These are phyloP conservation scores for Hemicentrotus pulcherrimus DNA, from an alignment of 35 echinoderm and acorn worm species.

Conservation along the genomic window DNA sequence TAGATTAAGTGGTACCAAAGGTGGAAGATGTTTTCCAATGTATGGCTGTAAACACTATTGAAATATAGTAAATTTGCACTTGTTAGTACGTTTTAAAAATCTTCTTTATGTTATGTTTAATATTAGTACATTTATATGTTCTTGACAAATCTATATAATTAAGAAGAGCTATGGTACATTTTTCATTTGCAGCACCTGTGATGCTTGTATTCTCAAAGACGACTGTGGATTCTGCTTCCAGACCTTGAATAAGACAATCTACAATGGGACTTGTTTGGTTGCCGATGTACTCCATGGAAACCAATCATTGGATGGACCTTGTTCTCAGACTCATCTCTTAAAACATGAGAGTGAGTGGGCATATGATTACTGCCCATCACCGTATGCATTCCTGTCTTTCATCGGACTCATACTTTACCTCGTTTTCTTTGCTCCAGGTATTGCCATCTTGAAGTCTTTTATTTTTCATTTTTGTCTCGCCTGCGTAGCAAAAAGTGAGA, in stretches of 20 bases:
- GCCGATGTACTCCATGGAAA: constrained; percentile 9
- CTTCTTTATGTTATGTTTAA: no score
- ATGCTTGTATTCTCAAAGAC: constrained; percentile 72
- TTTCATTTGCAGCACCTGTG: constrained; percentile 68
- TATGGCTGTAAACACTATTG: no score
- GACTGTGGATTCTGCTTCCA: constrained; percentile 93
- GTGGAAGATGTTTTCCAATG: no score
- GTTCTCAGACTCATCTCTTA: constrained; percentile 35
- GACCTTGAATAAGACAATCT: constrained; percentile 37
- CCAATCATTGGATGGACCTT: constrained; percentile 58
- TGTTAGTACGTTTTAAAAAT: no score
- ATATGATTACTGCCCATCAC: constrained; percentile 80
- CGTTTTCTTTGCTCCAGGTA: constrained; percentile 93
- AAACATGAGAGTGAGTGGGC: constrained; percentile 58
- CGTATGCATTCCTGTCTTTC: constrained; percentile 71
- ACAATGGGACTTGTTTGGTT: constrained; percentile 69
- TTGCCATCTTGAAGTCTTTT: neutral
- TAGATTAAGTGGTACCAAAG: no score
- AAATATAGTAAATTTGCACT: no score
- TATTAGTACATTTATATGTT: no score
- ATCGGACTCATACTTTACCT: constrained; percentile 83
- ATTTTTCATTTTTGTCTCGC: neutral
- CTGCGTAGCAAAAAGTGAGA: no score
- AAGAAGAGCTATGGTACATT: neutral
- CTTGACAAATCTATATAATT: no score